phyloP scores from a whole-genome alignment of 2,888 invertebrate genomes.

The Eugnorisma glareosa region DNA sequence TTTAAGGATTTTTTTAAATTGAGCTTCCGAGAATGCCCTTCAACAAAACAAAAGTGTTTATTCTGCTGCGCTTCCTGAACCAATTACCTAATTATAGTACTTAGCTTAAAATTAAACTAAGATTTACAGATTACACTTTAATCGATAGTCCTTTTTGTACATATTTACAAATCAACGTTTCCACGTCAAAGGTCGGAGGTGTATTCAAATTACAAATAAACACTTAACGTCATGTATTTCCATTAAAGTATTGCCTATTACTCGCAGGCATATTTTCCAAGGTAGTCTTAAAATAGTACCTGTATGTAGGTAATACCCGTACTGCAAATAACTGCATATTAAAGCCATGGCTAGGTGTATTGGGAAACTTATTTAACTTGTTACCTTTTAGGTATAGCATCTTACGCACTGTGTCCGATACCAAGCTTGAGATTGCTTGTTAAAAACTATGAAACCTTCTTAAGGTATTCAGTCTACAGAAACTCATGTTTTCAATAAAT shows the following conservation, averaged over 20 bases:
- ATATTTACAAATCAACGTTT: neutral
- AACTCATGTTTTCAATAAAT: neutral
- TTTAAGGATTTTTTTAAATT: constrained; percentile 23
- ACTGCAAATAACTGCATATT: constrained; percentile 47
- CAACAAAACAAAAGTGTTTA: neutral
- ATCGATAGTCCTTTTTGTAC: neutral
- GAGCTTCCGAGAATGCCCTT: constrained; percentile 10
- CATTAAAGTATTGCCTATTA: constrained; percentile 48
- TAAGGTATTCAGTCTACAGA: neutral
- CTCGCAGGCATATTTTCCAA: constrained; percentile 52
- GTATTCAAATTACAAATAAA: constrained; percentile 47
- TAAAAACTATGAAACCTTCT: neutral
- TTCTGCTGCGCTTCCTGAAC: constrained; percentile 31
- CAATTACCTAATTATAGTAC: neutral
- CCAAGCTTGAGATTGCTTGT: neutral
- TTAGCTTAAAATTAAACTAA: neutral
- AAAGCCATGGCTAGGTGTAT: constrained; percentile 43
- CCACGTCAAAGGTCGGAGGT: neutral
- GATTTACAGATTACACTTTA: neutral
- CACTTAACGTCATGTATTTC: constrained; percentile 31
- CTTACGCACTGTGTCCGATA: constrained; percentile 11
- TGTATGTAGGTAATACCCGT: constrained; percentile 33
- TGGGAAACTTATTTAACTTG: constrained; percentile 43
- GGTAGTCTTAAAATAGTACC: constrained; percentile 55
- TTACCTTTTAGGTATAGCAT: constrained; percentile 5